phyloP scores from a whole-genome alignment of 2,797 vertebrate genomes.

The Chelidonichthys spinosus region DNA sequence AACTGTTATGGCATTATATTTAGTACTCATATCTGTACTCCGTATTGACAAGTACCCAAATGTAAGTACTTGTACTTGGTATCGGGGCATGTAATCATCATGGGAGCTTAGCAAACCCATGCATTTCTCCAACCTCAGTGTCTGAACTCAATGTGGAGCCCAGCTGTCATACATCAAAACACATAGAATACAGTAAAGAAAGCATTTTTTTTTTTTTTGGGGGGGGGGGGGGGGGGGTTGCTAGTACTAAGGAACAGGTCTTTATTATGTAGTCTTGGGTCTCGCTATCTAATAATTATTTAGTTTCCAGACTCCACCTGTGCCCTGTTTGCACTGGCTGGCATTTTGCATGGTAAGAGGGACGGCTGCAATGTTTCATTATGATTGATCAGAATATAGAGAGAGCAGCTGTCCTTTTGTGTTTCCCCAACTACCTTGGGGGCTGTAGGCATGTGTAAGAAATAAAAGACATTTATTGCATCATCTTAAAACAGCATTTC shows the following conservation, averaged over 20 bases:
- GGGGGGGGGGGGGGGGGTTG: background rate
- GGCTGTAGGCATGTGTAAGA: slow-evolving; percentile 62
- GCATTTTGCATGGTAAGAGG: slow-evolving; percentile 50
- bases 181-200: background rate
- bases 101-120: background rate
- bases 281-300: slow-evolving; percentile 11
- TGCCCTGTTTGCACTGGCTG: slow-evolving; percentile 46
- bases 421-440: slow-evolving; percentile 62
- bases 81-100: no score
- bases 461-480: slow-evolving; percentile 72
- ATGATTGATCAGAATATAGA: slow-evolving; percentile 72
- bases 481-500: slow-evolving; percentile 70
- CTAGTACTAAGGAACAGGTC: background rate
- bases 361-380: slow-evolving; percentile 58
- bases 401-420: slow-evolving; percentile 73
- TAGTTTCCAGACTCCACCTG: slow-evolving; percentile 21
- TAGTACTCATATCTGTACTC: no score
- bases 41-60: no score
- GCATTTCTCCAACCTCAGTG: background rate
- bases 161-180: background rate
- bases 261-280: slow-evolving; percentile 14
- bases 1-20: no score
- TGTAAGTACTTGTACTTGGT: no score
- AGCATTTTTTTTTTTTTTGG: background rate
- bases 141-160: background rate